Evolutionary conservation across 2,888 invertebrate species (phyloP).

Genomic region (Tenodera sinensis): DNA sequence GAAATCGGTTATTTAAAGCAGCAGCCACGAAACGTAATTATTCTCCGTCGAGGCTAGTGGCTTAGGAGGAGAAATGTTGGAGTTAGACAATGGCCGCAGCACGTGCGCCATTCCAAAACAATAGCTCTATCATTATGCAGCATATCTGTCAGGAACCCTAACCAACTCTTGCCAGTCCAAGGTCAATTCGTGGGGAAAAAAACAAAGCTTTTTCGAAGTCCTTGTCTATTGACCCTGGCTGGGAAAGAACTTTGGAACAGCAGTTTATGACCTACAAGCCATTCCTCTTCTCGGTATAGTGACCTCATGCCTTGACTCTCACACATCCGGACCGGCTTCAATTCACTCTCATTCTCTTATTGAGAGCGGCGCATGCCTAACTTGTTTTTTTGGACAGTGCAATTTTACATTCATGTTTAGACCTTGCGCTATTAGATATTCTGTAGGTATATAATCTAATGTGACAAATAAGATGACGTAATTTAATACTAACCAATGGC

Average conservation of each 20-base stretch:
- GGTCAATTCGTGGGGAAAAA: neutral
- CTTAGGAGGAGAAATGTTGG: neutral
- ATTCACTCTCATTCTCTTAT: neutral
- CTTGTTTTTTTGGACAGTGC: too few relatives aligned
- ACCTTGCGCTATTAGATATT: too few relatives aligned
- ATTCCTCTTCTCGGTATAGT: neutral
- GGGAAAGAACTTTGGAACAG: neutral
- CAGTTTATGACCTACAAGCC: neutral
- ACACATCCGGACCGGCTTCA: neutral
- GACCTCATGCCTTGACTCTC: neutral
- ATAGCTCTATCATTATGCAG: neutral
- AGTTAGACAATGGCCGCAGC: neutral
- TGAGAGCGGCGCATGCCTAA: neutral
- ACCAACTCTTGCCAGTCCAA: neutral
- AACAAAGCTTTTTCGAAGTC: neutral
- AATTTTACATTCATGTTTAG: too few relatives aligned
- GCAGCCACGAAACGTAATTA: neutral
- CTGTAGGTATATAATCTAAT: too few relatives aligned
- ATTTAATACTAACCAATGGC: too few relatives aligned
- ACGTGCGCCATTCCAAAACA: neutral
- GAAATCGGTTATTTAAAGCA: too few relatives aligned
- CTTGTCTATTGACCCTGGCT: slow-evolving; percentile 1
- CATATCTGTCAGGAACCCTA: neutral
- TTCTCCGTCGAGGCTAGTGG: neutral
- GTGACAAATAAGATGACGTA: too few relatives aligned